Base-by-base conservation (phyloP, 2,113 vertebrate genomes). In the Lasiurus cinereus region DNA sequence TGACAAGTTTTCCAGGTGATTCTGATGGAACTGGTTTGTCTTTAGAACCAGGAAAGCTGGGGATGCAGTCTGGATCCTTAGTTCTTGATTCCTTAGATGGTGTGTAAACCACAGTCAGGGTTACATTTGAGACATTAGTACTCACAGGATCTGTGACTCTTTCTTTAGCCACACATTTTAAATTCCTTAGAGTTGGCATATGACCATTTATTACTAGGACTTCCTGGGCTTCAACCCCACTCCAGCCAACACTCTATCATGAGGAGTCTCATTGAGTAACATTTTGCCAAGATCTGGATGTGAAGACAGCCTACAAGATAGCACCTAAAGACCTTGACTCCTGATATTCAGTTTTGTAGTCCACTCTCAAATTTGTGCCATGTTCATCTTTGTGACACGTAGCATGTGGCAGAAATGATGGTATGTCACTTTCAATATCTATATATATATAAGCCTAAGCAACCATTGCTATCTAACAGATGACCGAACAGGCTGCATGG, bases 1-100 rank as follows among this genome's bases (percentile, higher is more conserved):
- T 62, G 62, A 83, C 52, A 92, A 87, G 33, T 56, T 90, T 18
- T 86, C 15, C 33, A 83, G n/a, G 48, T 83, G 33, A 88, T 83
- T 83, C 36, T 33, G 13, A 88, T 22, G 59, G 27, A 59, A 43
- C 8, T 67, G 62, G 27, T 67, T 90, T 73, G 33, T 90, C 52
- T 90, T 90, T 92, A 72, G 80, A 67, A 90, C 31, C 21, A 80
- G 16, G 24, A 50, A 83, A 66, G 39, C 46, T 96, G 39, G 14
- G 6, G 31, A 91, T 76, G 36, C 15, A 66, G 18, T 67, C 11
- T 90, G 31, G 69, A 78, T 72, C n/a, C 21, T 92, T 89, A 80
- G 12, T 43, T 82, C n/a, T 92, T 87, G 36, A 72, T 77, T 73
- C 14, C 18, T 83, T 67, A 78, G 46, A 33, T 82, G 43, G 15